Conservation (phyloP, 2,888 invertebrate genomes). For the Drosophila melanosoma region DNA sequence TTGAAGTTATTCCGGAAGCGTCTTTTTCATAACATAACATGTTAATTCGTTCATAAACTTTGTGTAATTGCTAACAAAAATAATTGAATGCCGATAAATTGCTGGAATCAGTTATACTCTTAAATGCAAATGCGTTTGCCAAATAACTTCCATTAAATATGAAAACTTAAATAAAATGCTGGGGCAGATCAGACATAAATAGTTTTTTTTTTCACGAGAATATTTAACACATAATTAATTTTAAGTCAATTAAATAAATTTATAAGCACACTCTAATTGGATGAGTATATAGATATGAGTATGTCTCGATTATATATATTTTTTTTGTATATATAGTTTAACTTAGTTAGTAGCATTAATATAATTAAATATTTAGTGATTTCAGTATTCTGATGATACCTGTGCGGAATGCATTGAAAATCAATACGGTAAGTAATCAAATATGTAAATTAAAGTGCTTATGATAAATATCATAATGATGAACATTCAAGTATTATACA, state of each 20-base stretch:
- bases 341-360: background rate
- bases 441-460: constrained; percentile 46
- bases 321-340: background rate
- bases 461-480: constrained; percentile 22
- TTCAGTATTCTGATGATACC: background rate
- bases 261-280: background rate
- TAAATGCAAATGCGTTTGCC: background rate
- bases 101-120: background rate
- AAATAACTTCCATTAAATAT: background rate
- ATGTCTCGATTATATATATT: background rate
- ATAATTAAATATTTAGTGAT: background rate
- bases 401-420: constrained; percentile 4
- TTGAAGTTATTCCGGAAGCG: constrained; percentile 60
- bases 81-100: constrained; percentile 18
- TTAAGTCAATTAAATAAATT: background rate
- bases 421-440: constrained; percentile 29
- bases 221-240: background rate
- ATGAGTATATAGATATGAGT: background rate
- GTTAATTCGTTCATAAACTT: constrained; percentile 44
- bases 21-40: constrained; percentile 31
- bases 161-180: background rate
- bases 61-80: constrained; percentile 21
- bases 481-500: constrained; percentile 16
- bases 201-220: background rate
- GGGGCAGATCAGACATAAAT: background rate